Conservation (phyloP, 2,113 vertebrate species). For the Paraplagusia blochii region DNA sequence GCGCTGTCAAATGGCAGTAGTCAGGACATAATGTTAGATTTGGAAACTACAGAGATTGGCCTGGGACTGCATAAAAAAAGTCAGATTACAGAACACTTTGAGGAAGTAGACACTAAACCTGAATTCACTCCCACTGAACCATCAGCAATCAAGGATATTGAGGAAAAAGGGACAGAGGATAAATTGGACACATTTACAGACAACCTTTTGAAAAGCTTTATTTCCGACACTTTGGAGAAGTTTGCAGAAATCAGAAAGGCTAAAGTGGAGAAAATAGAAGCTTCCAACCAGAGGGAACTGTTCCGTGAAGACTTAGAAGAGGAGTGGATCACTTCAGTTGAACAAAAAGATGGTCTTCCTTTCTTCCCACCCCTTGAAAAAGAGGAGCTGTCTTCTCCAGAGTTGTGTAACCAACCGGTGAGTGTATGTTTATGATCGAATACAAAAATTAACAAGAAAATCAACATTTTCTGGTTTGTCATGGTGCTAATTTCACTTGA, state of each 20-base stretch:
- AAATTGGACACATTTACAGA: slow-evolving; percentile 81
- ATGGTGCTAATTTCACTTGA: not conserved
- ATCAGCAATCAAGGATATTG: slow-evolving; percentile 41
- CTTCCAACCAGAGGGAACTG: slow-evolving; percentile 61
- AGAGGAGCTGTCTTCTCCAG: slow-evolving; percentile 90
- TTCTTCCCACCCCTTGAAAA: slow-evolving; percentile 82
- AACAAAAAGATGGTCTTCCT: slow-evolving; percentile 64
- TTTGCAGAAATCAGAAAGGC: slow-evolving; percentile 83
- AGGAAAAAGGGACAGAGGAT: slow-evolving; percentile 42
- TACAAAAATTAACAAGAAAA: not conserved
- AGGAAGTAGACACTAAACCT: slow-evolving; percentile 74
- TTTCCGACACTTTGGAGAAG: slow-evolving; percentile 83
- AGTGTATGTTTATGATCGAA: slow-evolving; percentile 64
- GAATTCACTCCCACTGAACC: slow-evolving; percentile 27
- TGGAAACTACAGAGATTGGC: slow-evolving; percentile 31
- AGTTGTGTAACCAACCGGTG: slow-evolving; percentile 86
- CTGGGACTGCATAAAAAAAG: slow-evolving; percentile 41
- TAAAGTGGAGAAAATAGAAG: slow-evolving; percentile 84
- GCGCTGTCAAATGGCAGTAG: slow-evolving; percentile 49
- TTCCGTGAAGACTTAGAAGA: slow-evolving; percentile 39
- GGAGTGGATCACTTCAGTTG: slow-evolving; percentile 53
- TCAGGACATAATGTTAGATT: slow-evolving; percentile 48
- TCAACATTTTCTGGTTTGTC: not conserved
- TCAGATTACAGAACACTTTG: slow-evolving; percentile 70
- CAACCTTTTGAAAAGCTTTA: slow-evolving; percentile 80